Evolutionary conservation across 2,113 vertebrate species (phyloP), one percentile per base, ranked within the genome.

Genomic region (Bubalus kerabau): DNA sequence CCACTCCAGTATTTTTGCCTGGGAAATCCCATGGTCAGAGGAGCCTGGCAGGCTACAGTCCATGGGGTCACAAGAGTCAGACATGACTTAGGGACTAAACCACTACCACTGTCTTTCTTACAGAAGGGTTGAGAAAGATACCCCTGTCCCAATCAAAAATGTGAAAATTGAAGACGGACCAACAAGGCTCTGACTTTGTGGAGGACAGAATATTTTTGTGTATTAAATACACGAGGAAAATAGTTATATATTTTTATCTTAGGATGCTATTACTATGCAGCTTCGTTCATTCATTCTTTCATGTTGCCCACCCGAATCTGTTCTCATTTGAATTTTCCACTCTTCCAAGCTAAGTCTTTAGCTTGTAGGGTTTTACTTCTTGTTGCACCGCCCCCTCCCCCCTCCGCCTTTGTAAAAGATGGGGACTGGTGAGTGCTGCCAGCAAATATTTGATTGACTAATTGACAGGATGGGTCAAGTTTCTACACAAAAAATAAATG

Each of bases 361-460:
- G 86, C n/a, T 76, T 91, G 24, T 26, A 91, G 85, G 8, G 7
- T 67, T 90, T 88, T 82, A 71, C 24, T 95, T 88, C 64, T 78
- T 56, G n/a, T 43, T 48, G 48, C 4, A 30, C 15, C 14, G 36
- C 36, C 36, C 36, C 36, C 36, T 36, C 36, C 36, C 36, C 36
- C 36, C 36, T 36, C 36, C 36, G 36, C 36, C 50, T 88, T 87
- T 40, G 28, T 71, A 81, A 7, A 81, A 96, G 90, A 87, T 86
- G 15, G 24, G 54, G 6, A 7, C 12, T 84, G 13, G 23, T 15
- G 19, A 64, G 4, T 40, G 3, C 74, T 84, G n/a, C 81, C 87
- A 90, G 90, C 50, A 85, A 90, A 74, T 95, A 94, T 84, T 74
- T 95, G 56, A 86, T 80, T 57, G 74, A 87, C 59, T 46, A 78